Conservation (phyloP, 35 echinoderm and acorn worm genomes). For the Stichopus chloronotus region DNA sequence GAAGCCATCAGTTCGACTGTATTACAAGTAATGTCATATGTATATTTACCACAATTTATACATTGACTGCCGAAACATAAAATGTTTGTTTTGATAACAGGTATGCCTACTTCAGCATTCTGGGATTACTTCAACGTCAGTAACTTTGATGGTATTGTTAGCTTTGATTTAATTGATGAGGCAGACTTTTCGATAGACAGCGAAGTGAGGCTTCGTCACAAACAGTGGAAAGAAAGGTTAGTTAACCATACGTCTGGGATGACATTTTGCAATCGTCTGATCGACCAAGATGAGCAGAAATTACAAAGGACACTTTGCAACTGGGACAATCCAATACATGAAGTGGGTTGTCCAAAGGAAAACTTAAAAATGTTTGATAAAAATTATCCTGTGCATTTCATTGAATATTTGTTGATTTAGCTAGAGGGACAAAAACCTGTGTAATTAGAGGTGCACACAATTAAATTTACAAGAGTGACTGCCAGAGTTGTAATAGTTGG, state of each 20-base stretch:
- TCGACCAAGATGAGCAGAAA: not conserved
- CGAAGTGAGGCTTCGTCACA: not conserved
- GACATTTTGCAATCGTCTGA: not conserved
- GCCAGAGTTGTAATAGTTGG: too few relatives aligned
- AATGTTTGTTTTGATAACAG: not conserved
- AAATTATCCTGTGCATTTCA: not conserved
- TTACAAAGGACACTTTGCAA: not conserved
- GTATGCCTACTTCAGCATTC: not conserved
- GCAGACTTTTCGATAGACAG: not conserved
- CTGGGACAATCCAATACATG: not conserved
- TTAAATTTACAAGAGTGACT: too few relatives aligned
- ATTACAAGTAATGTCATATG: not conserved
- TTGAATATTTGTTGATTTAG: not conserved
- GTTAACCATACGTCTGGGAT: not conserved
- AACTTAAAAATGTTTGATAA: not conserved
- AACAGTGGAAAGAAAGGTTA: not conserved
- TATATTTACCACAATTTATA: not conserved
- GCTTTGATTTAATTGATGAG: slow-evolving; percentile 30
- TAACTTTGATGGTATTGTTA: not conserved
- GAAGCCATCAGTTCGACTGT: too few relatives aligned
- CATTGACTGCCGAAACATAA: not conserved
- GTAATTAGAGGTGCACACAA: too few relatives aligned
- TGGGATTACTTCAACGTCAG: slow-evolving; percentile 26
- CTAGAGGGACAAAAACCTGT: not conserved
- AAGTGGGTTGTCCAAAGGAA: not conserved